phyloP scores from a whole-genome alignment of 2,888 invertebrate genomes.

The Trichogramma evanescens region DNA sequence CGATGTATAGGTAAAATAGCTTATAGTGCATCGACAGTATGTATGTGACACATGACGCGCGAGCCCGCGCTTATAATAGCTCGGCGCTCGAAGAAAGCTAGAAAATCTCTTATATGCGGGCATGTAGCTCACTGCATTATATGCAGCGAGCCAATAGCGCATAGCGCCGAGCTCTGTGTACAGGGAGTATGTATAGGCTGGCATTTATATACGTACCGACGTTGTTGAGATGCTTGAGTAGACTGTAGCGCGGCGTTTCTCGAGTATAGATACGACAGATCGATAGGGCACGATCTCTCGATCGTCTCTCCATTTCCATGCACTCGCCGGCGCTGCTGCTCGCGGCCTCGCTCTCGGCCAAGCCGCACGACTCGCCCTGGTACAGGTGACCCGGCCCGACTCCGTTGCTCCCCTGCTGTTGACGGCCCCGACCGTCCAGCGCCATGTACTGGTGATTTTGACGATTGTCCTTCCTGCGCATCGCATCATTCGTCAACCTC shows the following conservation, averaged over 20 bases:
- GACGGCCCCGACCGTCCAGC: conserved; percentile 2
- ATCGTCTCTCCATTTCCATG: conserved; percentile 59
- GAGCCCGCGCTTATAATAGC: too few species aligned
- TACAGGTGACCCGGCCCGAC: conserved; percentile 46
- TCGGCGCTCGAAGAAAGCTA: too few species aligned
- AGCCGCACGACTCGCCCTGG: conserved; percentile 53
- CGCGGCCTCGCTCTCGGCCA: conserved; percentile 28
- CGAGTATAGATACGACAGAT: conserved; percentile 60
- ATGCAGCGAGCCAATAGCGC: too few species aligned
- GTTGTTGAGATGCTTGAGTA: conserved; percentile 71
- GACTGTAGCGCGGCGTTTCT: conserved; percentile 63
- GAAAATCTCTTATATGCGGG: too few species aligned
- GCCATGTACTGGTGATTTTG: conserved; percentile 18
- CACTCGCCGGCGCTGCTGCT: conserved; percentile 58
- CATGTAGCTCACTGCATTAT: too few species aligned
- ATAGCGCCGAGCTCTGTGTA: too few species aligned
- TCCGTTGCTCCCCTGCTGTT: conserved; percentile 6
- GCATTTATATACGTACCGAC: conserved; percentile 52
- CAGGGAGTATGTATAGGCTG: too few species aligned
- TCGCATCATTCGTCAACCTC: too few species aligned
- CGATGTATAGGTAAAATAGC: too few species aligned
- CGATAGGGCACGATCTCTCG: conserved; percentile 60
- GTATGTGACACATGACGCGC: too few species aligned
- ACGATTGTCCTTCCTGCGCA: too few species aligned
- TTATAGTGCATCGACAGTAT: too few species aligned